These are phyloP conservation scores for Antennarius maculatus DNA, from an alignment of 2,797 vertebrate genomes.

Conservation along the genomic window DNA sequence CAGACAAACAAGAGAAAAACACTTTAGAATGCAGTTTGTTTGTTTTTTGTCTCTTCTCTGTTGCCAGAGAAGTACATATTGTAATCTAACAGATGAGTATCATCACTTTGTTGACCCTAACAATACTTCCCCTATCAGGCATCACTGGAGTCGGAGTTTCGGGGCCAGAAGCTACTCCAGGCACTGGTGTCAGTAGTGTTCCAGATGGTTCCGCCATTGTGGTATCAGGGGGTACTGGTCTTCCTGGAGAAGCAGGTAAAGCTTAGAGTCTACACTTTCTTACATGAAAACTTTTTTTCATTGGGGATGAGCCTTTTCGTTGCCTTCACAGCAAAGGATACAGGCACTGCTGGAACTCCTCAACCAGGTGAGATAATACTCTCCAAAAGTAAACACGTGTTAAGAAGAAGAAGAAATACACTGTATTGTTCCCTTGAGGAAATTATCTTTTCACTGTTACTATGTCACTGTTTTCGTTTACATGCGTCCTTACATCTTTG, in stretches of 20 bases:
- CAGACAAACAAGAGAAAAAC: not conserved
- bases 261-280: not conserved
- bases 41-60: not conserved
- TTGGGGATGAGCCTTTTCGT: slow-evolving; percentile 1
- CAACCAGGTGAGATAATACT: slow-evolving; percentile 68
- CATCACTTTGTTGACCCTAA: slow-evolving; percentile 3
- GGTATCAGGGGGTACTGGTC: slow-evolving; percentile 59
- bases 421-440: no score
- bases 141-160: slow-evolving; percentile 64
- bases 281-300: not conserved
- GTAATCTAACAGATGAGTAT: not conserved
- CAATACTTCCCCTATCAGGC: slow-evolving; percentile 26
- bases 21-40: not conserved
- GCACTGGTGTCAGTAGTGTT: slow-evolving; percentile 20
- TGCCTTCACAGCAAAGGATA: slow-evolving; percentile 68
- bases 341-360: slow-evolving; percentile 60
- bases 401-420: no score
- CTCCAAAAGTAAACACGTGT: no score
- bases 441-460: no score
- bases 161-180: slow-evolving; percentile 65
- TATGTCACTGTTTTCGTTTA: no score
- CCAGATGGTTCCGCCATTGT: slow-evolving; percentile 56
- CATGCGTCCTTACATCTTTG: no score
- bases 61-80: not conserved
- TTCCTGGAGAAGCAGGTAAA: slow-evolving; percentile 70